phyloP scores from a whole-genome alignment of 2,113 vertebrate species.

The Dascyllus trimaculatus region DNA sequence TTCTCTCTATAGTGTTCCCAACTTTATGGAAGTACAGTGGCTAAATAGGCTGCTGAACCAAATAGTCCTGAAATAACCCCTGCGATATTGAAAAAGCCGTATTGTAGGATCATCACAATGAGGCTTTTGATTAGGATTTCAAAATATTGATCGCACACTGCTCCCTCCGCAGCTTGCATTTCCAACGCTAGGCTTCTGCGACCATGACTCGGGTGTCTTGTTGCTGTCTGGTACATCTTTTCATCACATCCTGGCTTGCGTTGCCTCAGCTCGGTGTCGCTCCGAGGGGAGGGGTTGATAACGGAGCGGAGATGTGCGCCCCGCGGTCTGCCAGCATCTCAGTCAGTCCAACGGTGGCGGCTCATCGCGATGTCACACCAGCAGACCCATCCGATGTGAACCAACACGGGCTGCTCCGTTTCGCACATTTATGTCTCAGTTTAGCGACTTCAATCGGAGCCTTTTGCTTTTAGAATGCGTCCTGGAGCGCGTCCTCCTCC shows the following conservation, averaged over 20 bases:
- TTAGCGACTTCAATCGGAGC: slow-evolving; percentile 12
- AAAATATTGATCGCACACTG: background rate
- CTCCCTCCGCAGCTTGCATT: background rate
- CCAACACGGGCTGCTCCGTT: background rate
- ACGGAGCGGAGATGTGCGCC: slow-evolving; percentile 52
- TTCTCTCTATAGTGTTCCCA: too few relatives aligned
- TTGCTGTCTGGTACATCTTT: background rate
- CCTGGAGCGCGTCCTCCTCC: slow-evolving; percentile 45
- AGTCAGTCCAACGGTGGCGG: slow-evolving; percentile 13
- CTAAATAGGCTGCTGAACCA: too few relatives aligned
- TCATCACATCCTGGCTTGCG: slow-evolving; percentile 24
- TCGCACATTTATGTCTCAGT: slow-evolving; percentile 52
- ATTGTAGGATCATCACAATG: too few relatives aligned
- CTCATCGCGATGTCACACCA: slow-evolving; percentile 28
- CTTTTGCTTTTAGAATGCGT: slow-evolving; percentile 70
- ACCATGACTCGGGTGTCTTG: background rate
- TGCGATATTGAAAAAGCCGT: too few relatives aligned
- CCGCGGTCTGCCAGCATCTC: slow-evolving; percentile 36
- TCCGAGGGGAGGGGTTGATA: background rate
- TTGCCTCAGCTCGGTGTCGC: slow-evolving; percentile 2
- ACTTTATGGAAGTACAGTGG: too few relatives aligned
- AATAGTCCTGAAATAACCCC: too few relatives aligned
- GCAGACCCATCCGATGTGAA: slow-evolving; percentile 26
- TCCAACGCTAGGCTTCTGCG: background rate
- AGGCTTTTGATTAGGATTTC: background rate